Evolutionary conservation across 2,113 vertebrate species (phyloP), one percentile per base, ranked within the genome.

Genomic region (Dissostichus mawsoni): DNA sequence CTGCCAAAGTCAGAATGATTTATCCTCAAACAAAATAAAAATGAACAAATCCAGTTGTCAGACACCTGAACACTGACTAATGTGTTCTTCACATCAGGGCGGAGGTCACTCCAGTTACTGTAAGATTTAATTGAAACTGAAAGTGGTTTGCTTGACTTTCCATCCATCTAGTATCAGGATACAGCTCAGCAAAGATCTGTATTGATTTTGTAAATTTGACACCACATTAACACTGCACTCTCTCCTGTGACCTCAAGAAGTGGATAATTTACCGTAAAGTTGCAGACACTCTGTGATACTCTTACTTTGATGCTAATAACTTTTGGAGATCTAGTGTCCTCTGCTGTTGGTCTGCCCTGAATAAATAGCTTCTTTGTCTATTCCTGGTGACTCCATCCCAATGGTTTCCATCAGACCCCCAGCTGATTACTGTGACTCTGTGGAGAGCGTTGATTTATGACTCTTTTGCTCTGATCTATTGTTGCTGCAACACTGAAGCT

Each of bases 371-470:
- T 59, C 66, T 79, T 20, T 74, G 69, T 88, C 90, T 91, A 87
- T 85, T 90, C 85, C 78, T 73, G 71, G 87, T 87, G 87, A 78
- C 82, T 90, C 70, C 56, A 81, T 82, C 90, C 90, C 88, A 76
- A 57, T 52, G 88, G 73, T 76, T 84, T 80, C 63, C 52, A 69
- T 84, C 76, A 85, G 80, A 80, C 58, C 82, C 67, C 78, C 76
- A 82, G 82, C 78, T 86, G 81, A 88, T 84, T 88, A 76, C 70
- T 76, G 73, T 11, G 65, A 80, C 69, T 88, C 79, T 78, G 58
- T 9, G 33, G 67, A 84, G 73, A 65, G 67, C 44, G 16, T 81
- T 91, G 87, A 91, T 91, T 85, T 88, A 90, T 90, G 81, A 50
- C 76, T 86, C 55, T 86, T 85, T 87, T 80, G n/a, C 17, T 82